phyloP scores from a whole-genome alignment of 2,797 vertebrate genomes.

The Alosa sapidissima region DNA sequence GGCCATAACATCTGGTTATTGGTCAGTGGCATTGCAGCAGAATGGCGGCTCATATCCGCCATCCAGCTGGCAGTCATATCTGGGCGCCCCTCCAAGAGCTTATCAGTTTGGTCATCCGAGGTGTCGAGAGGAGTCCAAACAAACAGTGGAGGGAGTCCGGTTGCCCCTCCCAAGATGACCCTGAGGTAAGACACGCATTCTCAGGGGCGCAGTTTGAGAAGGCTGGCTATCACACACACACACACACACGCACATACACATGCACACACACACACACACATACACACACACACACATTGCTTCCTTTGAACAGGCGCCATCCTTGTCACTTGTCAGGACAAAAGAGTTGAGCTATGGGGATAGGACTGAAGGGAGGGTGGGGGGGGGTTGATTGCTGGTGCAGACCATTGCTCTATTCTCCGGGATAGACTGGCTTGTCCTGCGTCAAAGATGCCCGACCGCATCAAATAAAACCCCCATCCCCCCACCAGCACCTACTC shows the following conservation, averaged over 20 bases:
- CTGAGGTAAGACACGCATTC: conserved; percentile 45
- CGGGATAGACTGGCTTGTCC: conserved; percentile 53
- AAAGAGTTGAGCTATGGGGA: background rate
- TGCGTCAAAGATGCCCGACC: conserved; percentile 55
- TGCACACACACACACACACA: conserved; percentile 52
- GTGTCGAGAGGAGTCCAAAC: conserved; percentile 62
- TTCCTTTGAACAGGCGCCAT: conserved; percentile 64
- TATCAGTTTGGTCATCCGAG: conserved; percentile 53
- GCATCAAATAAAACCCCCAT: conserved; percentile 36
- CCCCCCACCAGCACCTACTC: conserved; percentile 2
- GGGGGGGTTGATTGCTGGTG: background rate
- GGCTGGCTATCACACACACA: conserved; percentile 45
- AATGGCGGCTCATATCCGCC: conserved; percentile 11
- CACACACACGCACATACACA: conserved; percentile 49
- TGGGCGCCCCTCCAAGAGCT: conserved; percentile 37
- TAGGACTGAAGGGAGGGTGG: background rate
- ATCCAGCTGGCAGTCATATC: conserved; percentile 45
- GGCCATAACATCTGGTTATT: background rate
- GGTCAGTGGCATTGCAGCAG: background rate
- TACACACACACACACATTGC: conserved; percentile 47
- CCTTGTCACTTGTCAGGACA: conserved; percentile 69
- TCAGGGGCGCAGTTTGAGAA: conserved; percentile 47
- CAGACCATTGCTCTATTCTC: conserved; percentile 35
- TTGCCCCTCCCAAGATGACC: conserved; percentile 54
- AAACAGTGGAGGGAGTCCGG: conserved; percentile 54